Percentiles rank a stretch among this genome's conserved stretches.
Evolutionary conservation across 2,888 invertebrate species (phyloP).

Genomic region (Phasia obesa): DNA sequence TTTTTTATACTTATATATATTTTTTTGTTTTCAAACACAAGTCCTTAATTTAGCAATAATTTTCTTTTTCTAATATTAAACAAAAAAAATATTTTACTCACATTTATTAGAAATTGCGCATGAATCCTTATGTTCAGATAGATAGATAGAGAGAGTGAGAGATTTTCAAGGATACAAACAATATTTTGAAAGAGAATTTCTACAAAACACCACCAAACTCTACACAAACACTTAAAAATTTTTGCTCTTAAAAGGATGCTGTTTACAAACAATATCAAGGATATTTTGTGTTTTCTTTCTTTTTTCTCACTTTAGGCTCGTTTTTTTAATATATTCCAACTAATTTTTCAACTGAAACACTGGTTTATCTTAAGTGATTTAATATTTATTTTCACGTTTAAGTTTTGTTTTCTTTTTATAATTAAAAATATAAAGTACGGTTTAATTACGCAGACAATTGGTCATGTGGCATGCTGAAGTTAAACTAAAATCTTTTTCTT

Average conservation of each 20-base stretch:
- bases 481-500: conserved; percentile 67
- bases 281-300: conserved; percentile 9
- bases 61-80: neutral
- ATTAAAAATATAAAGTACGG: neutral
- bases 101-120: conserved; percentile 53
- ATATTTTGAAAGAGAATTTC: conserved; percentile 34
- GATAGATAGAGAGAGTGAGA: no score
- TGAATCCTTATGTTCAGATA: neutral
- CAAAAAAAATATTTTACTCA: conserved; percentile 50
- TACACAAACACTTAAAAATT: conserved; percentile 37
- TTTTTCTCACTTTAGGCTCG: no score
- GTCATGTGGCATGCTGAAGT: conserved; percentile 66
- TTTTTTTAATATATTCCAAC: neutral
- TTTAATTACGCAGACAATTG: conserved; percentile 41
- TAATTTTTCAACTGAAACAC: conserved; percentile 3
- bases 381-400: conserved; percentile 23
- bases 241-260: conserved; percentile 32
- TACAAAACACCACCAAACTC: conserved; percentile 35
- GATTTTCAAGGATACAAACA: conserved; percentile 53
- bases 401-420: neutral
- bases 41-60: conserved; percentile 9
- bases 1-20: neutral
- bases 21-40: conserved; percentile 3
- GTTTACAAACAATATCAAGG: conserved; percentile 50
- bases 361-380: conserved; percentile 4